Evolutionary conservation across 2,888 invertebrate genomes (phyloP).

Genomic region (Eremobia ochroleuca): DNA sequence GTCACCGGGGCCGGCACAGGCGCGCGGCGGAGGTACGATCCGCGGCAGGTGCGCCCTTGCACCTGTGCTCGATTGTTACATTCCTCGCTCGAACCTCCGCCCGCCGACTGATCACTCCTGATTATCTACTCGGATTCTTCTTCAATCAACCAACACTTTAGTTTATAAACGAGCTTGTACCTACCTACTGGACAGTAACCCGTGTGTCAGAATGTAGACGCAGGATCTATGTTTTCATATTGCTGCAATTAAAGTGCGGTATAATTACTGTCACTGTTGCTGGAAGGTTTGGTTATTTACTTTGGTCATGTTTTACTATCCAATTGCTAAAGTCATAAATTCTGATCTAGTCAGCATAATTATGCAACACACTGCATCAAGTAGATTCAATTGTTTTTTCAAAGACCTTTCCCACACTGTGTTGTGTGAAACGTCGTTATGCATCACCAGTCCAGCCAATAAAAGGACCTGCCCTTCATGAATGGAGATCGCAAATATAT

Average conservation of each 20-base stretch:
- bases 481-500: slow-evolving; percentile 63
- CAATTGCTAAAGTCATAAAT: background rate
- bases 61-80: slow-evolving; percentile 86
- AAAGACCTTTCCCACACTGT: slow-evolving; percentile 27
- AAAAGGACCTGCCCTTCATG: slow-evolving; percentile 51
- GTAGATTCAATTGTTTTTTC: slow-evolving; percentile 6
- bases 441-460: slow-evolving; percentile 21
- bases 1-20: slow-evolving; percentile 60
- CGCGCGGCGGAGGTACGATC: slow-evolving; percentile 37
- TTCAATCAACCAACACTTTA: slow-evolving; percentile 72
- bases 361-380: background rate
- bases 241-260: background rate
- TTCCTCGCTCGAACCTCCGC: slow-evolving; percentile 72
- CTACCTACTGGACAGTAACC: slow-evolving; percentile 19
- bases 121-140: slow-evolving; percentile 78
- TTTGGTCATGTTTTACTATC: background rate
- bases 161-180: slow-evolving; percentile 61
- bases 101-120: slow-evolving; percentile 65
- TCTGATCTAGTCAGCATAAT: background rate
- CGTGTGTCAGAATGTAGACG: slow-evolving; percentile 26
- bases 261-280: background rate
- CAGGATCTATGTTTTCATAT: slow-evolving; percentile 15
- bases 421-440: slow-evolving; percentile 10
- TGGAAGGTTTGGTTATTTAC: slow-evolving; percentile 1
- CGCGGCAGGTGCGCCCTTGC: slow-evolving; percentile 84